Conservation (phyloP, 2,113 vertebrate species). For the Stegastes partitus region DNA sequence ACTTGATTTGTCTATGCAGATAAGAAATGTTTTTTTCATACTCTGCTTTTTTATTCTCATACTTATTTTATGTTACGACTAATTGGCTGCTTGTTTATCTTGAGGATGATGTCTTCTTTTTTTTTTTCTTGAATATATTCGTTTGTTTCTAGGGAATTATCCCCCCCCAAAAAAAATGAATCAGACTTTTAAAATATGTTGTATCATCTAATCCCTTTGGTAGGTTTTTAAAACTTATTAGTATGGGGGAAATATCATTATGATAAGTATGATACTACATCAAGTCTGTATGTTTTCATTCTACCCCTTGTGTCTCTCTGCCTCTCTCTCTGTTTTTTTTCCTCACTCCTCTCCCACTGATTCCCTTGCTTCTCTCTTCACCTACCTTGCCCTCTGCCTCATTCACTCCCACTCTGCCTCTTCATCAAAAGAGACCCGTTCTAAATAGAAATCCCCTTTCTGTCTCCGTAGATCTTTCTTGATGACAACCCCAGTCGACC, state of each 20-base stretch:
- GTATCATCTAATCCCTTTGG: neutral
- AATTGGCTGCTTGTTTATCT: conserved; percentile 14
- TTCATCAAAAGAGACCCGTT: conserved; percentile 47
- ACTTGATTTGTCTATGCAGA: neutral
- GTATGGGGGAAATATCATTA: neutral
- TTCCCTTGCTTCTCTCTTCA: conserved; percentile 32
- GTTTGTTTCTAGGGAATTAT: neutral
- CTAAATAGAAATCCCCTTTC: conserved; percentile 57
- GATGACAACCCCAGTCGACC: conserved; percentile 43
- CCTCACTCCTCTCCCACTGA: conserved; percentile 23
- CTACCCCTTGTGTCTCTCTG: neutral
- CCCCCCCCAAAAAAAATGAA: neutral
- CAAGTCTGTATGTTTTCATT: neutral
- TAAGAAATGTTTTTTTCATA: neutral
- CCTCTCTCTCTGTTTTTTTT: neutral
- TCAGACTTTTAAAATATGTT: neutral
- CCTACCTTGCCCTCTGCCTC: conserved; percentile 40
- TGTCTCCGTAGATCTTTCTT: conserved; percentile 53
- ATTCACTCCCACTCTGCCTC: conserved; percentile 45
- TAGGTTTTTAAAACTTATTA: neutral
- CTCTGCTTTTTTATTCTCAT: neutral
- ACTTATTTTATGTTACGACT: neutral
- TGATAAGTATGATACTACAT: neutral
- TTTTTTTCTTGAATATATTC: neutral
- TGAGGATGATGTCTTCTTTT: neutral